Percentiles rank a stretch among this genome's conserved stretches.
Conservation (phyloP, 2,113 vertebrate genomes). For the Noturus placidus region DNA sequence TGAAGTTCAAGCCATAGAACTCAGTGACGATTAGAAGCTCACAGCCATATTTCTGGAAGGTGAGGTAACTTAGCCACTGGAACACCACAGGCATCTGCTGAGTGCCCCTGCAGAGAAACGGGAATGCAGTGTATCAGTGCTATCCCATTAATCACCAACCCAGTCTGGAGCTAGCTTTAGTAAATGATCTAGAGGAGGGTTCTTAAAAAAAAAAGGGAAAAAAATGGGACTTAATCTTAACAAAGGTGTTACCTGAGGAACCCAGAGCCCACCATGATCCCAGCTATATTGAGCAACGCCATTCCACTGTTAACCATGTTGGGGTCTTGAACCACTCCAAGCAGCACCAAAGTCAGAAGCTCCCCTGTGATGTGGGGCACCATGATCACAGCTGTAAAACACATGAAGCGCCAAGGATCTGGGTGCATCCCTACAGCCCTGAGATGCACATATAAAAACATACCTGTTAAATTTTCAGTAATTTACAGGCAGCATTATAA, state of each 20-base stretch:
- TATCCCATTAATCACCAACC: not conserved
- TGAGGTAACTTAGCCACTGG: constrained; percentile 86
- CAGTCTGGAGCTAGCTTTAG: not conserved
- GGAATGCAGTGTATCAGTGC: not conserved
- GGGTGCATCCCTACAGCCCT: constrained; percentile 87
- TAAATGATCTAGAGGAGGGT: not conserved
- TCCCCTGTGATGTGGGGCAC: constrained; percentile 87
- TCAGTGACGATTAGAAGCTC: constrained; percentile 92
- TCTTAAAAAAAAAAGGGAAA: not conserved
- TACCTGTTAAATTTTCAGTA: not conserved
- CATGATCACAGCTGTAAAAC: constrained; percentile 83
- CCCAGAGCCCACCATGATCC: constrained; percentile 85
- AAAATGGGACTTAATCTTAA: not conserved
- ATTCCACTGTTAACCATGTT: constrained; percentile 85
- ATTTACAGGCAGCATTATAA: not conserved
- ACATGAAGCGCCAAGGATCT: constrained; percentile 80
- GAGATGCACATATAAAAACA: constrained; percentile 34
- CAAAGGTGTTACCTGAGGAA: constrained; percentile 80
- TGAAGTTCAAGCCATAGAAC: constrained; percentile 86
- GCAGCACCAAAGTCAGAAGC: constrained; percentile 82
- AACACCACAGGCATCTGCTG: constrained; percentile 87
- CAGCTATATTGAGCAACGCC: constrained; percentile 85
- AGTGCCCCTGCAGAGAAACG: constrained; percentile 70
- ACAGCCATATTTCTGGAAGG: constrained; percentile 92
- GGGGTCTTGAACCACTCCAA: constrained; percentile 88